phyloP scores from a whole-genome alignment of 1,140 invertebrate species.

The Drosophila repletoides region DNA sequence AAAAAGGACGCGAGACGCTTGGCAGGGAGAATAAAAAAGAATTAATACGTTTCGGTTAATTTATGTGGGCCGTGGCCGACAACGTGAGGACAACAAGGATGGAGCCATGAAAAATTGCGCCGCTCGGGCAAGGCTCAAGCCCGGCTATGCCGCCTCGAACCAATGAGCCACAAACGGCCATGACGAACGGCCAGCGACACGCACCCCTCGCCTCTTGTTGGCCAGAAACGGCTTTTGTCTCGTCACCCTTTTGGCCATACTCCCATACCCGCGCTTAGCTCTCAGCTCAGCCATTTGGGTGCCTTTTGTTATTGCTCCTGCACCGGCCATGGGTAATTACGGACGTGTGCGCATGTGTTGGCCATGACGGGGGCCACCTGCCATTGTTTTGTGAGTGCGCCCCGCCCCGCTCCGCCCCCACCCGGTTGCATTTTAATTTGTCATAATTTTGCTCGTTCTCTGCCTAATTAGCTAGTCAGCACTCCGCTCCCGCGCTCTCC shows the following conservation, averaged over 20 bases:
- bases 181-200: slow-evolving; percentile 55
- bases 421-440: slow-evolving; percentile 64
- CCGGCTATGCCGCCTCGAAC: slow-evolving; percentile 14
- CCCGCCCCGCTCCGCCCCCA: neutral
- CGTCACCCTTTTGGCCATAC: slow-evolving; percentile 60
- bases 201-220: too few relatives aligned
- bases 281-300: slow-evolving; percentile 17
- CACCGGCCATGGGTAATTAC: slow-evolving; percentile 58
- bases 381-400: slow-evolving; percentile 34
- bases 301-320: slow-evolving; percentile 48
- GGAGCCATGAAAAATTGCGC: slow-evolving; percentile 68
- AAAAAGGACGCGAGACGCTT: neutral
- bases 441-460: slow-evolving; percentile 55
- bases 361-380: slow-evolving; percentile 18
- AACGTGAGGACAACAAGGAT: slow-evolving; percentile 6
- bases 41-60: slow-evolving; percentile 80
- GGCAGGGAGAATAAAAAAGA: slow-evolving; percentile 60
- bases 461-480: slow-evolving; percentile 45
- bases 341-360: slow-evolving; percentile 43
- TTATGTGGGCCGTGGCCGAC: slow-evolving; percentile 53
- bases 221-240: slow-evolving; percentile 55
- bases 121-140: slow-evolving; percentile 22
- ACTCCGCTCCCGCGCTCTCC: neutral
- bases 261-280: neutral
- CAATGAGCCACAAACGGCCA: slow-evolving; percentile 77